phyloP scores from a whole-genome alignment of 1,140 invertebrate genomes.

The Amphibalanus amphitrite region DNA sequence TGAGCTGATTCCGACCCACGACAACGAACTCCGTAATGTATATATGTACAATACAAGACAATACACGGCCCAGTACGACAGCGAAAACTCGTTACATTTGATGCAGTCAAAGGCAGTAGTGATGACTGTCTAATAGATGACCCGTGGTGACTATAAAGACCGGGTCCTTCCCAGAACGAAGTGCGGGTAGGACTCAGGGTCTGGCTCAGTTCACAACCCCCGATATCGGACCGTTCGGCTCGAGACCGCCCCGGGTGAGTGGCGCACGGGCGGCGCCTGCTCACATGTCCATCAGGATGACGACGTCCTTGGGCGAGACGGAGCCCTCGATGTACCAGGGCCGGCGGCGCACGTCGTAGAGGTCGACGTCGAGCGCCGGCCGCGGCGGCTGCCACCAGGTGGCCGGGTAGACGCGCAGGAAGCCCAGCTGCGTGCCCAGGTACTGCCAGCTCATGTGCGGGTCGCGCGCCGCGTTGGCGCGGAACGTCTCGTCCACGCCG shows the following conservation, averaged over 20 bases:
- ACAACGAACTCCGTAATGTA: too few relatives aligned
- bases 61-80: too few relatives aligned
- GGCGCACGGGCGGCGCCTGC: slow-evolving; percentile 11
- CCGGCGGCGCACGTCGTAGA: slow-evolving; percentile 33
- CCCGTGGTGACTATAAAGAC: too few relatives aligned
- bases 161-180: too few relatives aligned
- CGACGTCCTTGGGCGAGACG: slow-evolving; percentile 37
- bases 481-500: slow-evolving; percentile 28
- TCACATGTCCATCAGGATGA: slow-evolving; percentile 38
- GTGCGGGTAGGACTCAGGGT: too few relatives aligned
- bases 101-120: too few relatives aligned
- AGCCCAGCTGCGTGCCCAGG: slow-evolving; percentile 33
- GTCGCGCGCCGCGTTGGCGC: slow-evolving; percentile 27
- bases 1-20: too few relatives aligned
- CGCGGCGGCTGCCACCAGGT: slow-evolving; percentile 22
- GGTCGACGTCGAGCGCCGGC: slow-evolving; percentile 20
- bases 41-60: too few relatives aligned
- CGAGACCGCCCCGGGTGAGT: background rate
- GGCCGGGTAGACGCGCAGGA: slow-evolving; percentile 31
- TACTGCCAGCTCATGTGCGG: slow-evolving; percentile 33
- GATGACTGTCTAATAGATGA: too few relatives aligned
- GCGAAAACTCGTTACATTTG: too few relatives aligned
- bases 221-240: too few relatives aligned
- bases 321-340: slow-evolving; percentile 39
- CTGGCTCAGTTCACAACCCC: too few relatives aligned